phyloP scores from a whole-genome alignment of 2,113 vertebrate genomes.

The Epinephelus moara region DNA sequence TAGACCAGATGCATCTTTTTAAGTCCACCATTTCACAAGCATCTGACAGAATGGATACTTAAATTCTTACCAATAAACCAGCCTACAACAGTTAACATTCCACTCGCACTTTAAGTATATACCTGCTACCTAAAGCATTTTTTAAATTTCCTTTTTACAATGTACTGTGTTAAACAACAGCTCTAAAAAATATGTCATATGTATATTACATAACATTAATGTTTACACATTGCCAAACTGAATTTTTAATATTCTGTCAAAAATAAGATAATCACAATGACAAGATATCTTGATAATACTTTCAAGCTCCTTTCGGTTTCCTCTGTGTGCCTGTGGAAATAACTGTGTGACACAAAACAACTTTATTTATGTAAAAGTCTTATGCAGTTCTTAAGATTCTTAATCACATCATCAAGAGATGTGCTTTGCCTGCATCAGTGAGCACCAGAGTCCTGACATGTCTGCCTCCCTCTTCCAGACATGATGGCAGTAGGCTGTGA shows the following conservation, averaged over 20 bases:
- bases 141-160: background rate
- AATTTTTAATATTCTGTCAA: too few relatives aligned
- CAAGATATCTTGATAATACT: too few relatives aligned
- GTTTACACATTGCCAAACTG: too few relatives aligned
- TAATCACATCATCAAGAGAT: background rate
- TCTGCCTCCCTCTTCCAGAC: conserved; percentile 82
- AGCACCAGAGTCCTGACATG: background rate
- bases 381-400: background rate
- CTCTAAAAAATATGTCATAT: too few relatives aligned
- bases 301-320: too few relatives aligned
- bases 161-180: too few relatives aligned
- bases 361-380: background rate
- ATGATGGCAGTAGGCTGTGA: conserved; percentile 95
- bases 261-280: too few relatives aligned
- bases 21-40: background rate
- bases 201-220: too few relatives aligned
- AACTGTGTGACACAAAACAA: background rate
- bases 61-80: background rate
- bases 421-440: background rate
- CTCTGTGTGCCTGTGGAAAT: background rate
- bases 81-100: background rate
- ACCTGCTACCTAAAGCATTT: background rate
- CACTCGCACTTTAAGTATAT: background rate
- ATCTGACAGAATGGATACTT: background rate
- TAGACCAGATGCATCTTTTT: background rate